Base-by-base conservation (phyloP, 2,888 invertebrate species). In the Drymonia ruficornis region DNA sequence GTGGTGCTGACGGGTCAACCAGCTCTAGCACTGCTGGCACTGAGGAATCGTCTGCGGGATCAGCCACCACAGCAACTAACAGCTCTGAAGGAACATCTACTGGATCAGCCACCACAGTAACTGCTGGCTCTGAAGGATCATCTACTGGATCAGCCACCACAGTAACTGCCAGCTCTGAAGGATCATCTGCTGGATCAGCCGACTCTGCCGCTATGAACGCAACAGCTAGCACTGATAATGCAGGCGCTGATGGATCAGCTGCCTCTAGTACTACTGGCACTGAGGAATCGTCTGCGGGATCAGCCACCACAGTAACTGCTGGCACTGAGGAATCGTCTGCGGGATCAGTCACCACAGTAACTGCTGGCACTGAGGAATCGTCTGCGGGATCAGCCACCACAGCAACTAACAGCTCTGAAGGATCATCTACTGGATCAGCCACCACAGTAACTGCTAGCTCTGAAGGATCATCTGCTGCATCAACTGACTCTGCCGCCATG, bases 1-100 rank as follows among this genome's bases (percentile, higher is more conserved):
- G 55, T 57, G 57, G 50, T 2, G 19, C 50, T 38, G 50, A 43
- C 29, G 29, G 31, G 2, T 8, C 18, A 46, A 12, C 8, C 19
- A 31, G 15, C 46, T 1, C 29, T 29, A 15, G 15, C 16, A 29
- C 13, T 46, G 15, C 28, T 31, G 46, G 29, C 13, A 16, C 19
- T 46, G 31, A 46, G 2, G 31, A 5, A 29, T 0, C 23, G 1
- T 11, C 44, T 23, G 7, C 44, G 2, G 23, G 44, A 1, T 8
- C 8, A 28, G 7, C 36, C 1, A 5, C n/a, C n/a, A n/a, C 36
- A 11, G 36, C n/a, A 1, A 5, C 36, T 36, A 3, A 13, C 7
- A 13, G 36, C 36, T 3, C 36, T 36, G n/a, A 36, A 1, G 28
- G 28, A 9, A 6, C n/a, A n/a, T n/a, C n/a, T n/a, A n/a, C n/a